phyloP scores from a whole-genome alignment of 64 coral and sea anemone species.

The Montipora cactus region DNA sequence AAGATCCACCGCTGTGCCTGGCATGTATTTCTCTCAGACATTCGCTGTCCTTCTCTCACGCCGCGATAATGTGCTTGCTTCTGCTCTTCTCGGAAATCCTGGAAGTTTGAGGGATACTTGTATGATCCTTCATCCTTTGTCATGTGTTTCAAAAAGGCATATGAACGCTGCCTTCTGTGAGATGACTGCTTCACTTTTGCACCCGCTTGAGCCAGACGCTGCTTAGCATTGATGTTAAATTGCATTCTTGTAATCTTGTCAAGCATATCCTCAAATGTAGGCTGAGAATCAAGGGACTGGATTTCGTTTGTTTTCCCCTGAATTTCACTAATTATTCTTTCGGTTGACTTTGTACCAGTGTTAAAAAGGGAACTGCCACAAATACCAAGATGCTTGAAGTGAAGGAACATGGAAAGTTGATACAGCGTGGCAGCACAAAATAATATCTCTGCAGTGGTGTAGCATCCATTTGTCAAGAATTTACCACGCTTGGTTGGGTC shows the following conservation, averaged over 20 bases:
- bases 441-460: constrained; percentile 22
- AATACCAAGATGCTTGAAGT: background rate
- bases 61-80: constrained; percentile 4
- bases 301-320: constrained; percentile 63
- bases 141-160: background rate
- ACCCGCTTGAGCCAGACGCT: background rate
- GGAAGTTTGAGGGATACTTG: constrained; percentile 24
- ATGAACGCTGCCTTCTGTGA: background rate
- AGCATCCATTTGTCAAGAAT: constrained; percentile 29
- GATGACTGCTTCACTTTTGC: background rate
- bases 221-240: constrained; percentile 61
- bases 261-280: constrained; percentile 56
- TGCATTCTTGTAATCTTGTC: constrained; percentile 55
- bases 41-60: too few relatives aligned
- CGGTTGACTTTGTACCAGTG: constrained; percentile 45
- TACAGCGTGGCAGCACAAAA: background rate
- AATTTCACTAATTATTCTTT: constrained; percentile 57
- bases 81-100: background rate
- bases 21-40: too few relatives aligned
- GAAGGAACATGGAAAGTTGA: background rate
- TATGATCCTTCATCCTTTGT: background rate
- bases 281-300: constrained; percentile 56
- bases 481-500: constrained; percentile 22
- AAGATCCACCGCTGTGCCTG: too few relatives aligned
- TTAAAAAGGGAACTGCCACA: constrained; percentile 31